Base-by-base conservation (phyloP, 2,888 invertebrate species). In the Lasioglossum marginatum region DNA sequence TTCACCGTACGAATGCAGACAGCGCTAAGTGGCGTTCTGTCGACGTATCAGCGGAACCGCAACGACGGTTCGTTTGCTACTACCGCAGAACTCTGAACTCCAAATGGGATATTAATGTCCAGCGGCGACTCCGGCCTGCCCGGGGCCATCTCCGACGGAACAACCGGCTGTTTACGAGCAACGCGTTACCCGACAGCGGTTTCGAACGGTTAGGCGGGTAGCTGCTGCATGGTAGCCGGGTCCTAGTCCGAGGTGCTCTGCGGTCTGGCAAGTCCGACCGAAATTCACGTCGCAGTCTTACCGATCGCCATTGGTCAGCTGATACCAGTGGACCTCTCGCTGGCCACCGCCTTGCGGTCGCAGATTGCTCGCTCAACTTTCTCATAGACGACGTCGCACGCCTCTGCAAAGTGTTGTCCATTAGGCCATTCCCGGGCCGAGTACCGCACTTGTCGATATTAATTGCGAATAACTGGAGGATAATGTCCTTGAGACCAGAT, bases 61-160 rank as follows among this genome's bases (percentile, higher is more conserved):
- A 77, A 83, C 70, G 77, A 70, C 85, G 71, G 48, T 60, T 73
- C 86, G 81, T 78, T 77, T 60, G 45, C 31, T 19, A 48, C 23
- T 6, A 92, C 93, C 93, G 81, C 94, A 91, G 90, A 93, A 94
- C 92, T 94, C 92, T 89, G 89, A 93, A 94, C 93, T 93, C 89
- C 85, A 92, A 94, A 94, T 93, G 93, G 93, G 92, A 93, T 94
- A 94, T 94, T 93, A 94, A 94, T 94, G 93, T 94, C 92, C 90
- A 81, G 81, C 74, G 76, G 76, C 83, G 83, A 88, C 88, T 88
- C 87, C 34, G 3, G 76, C 66, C 52, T 79, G 81, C 84, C 70
- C 72, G 74, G 43, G 83, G 85, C 85, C 79, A 85, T 80, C 66
- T 74, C 79, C 77, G 76, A 71, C 66, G 88, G 86, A 89, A 89